Evolutionary conservation across 1,140 invertebrate species (phyloP), one percentile per base, ranked within the genome.

Genomic region (Saccostrea cuccullata): DNA sequence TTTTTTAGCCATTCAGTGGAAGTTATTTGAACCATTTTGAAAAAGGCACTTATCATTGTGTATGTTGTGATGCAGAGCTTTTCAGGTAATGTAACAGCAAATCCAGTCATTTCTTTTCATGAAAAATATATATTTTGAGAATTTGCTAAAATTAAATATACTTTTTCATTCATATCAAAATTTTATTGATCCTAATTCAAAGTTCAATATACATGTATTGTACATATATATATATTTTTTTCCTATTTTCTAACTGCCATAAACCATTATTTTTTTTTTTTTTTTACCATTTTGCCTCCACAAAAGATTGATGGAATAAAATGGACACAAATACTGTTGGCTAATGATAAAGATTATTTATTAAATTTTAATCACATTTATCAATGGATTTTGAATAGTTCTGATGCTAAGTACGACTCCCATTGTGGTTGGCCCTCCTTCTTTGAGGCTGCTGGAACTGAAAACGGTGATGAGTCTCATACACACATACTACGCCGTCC

Each of bases 351-450:
- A 47, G 40, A 47, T 47, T 47, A 47, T 47, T 2, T 47, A 47
- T n/a, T n/a, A n/a, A n/a, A 47, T 47, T 47, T 47, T 47, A 47
- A 47, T 47, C 47, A 47, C 9, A 47, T 82, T 20, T 64, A n/a
- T 64, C 5, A 20, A 64, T 36, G 23, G 47, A 84, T 64, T 20
- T 47, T 64, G 85, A 84, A 12, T 20, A 90, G 89, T 47, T 90
- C 89, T 20, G 86, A 90, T 17, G 70, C 84, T 9, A 90, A 90
- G 82, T 90, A 86, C 58, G 87, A 90, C 23, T 90, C 89, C 0
- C 64, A 64, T 26, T 55, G 84, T 73, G 89, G 89, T 36, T 90
- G 89, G 89, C 89, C 89, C 9, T 90, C 89, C 36, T 90, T 90
- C 84, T 84, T 70, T 12, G 85, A 82, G 47, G 84, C 73, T 5